Base-by-base conservation (phyloP, 2,797 vertebrate genomes). In the Aldrovandia affinis region DNA sequence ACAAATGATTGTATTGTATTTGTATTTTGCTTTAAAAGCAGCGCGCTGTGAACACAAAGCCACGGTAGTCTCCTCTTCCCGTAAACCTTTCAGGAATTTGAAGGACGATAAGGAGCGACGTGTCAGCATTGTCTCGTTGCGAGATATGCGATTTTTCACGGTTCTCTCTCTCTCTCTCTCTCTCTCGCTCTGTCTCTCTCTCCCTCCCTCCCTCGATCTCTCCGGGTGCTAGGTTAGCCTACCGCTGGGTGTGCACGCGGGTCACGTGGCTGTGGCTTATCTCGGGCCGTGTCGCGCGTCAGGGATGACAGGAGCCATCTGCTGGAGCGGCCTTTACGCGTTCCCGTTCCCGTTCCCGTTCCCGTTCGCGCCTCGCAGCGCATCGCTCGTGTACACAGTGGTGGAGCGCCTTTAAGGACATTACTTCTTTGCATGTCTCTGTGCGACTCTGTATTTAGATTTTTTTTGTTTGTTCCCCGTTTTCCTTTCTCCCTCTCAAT, bases 271-370 rank as follows among this genome's bases (percentile, higher is more conserved):
- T 33, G 63, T 0, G 12, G n/a, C 8, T 65, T 65, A 33, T 63
- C 59, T 63, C 25, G 2, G 28, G 22, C 25, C 59, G 10, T 25
- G 88, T 94, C 80, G 77, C 95, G 96, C 68, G 92, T 96, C 61
- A 95, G 94, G 33, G 94, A 94, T 20, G 94, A 96, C 78, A 95
- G 95, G 89, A 96, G 95, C 85, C 95, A 94, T 25, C 94, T 96
- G 30, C 89, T 96, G 81, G 94, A 96, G 84, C 93, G 95, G 86
- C 88, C 96, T 5, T 96, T n/a, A n/a, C n/a, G n/a, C n/a, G n/a
- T n/a, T n/a, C n/a, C n/a, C n/a, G n/a, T n/a, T n/a, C n/a, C n/a
- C n/a, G n/a, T n/a, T n/a, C n/a, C n/a, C n/a, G n/a, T n/a, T n/a
- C n/a, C n/a, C n/a, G n/a, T n/a, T n/a, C n/a, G n/a, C n/a, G n/a